A percentile compares a stretch with the other conserved stretches of the same genome.
Evolutionary conservation across 2,888 invertebrate genomes (phyloP).

Genomic region (Lamproptera curius): DNA sequence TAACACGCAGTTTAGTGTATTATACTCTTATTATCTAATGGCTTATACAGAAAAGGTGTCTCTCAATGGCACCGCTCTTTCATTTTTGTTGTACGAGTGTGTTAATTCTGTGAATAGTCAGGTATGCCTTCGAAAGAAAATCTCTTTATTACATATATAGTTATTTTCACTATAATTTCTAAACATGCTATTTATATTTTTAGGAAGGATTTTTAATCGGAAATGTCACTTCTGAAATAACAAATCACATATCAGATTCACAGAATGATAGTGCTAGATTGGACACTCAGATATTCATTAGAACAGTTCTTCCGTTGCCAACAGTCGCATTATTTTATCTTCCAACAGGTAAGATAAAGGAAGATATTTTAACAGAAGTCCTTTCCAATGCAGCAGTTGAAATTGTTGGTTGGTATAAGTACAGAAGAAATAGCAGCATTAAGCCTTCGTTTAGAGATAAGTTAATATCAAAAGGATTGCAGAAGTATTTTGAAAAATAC

Average conservation of each 20-base stretch:
- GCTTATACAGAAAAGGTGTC: constrained; percentile 74
- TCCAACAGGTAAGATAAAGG: constrained; percentile 76
- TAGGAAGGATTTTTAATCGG: constrained; percentile 83
- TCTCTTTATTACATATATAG: too few species aligned
- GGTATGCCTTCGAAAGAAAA: too few species aligned
- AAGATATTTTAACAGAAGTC: constrained; percentile 70
- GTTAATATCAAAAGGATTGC: constrained; percentile 80
- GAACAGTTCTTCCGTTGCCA: constrained; percentile 79
- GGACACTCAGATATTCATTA: constrained; percentile 80
- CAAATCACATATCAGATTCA: constrained; percentile 83
- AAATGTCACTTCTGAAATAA: constrained; percentile 79
- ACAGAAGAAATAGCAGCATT: constrained; percentile 72
- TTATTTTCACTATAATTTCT: constrained; percentile 6
- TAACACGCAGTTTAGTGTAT: constrained; percentile 7
- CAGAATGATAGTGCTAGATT: constrained; percentile 80
- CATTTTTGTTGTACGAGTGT: constrained; percentile 83
- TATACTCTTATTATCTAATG: constrained; percentile 34
- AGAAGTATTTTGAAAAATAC: constrained; percentile 74
- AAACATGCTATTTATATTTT: constrained; percentile 25
- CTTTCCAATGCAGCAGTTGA: constrained; percentile 72
- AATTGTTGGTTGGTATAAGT: constrained; percentile 84
- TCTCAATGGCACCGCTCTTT: constrained; percentile 80
- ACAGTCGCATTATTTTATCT: constrained; percentile 77
- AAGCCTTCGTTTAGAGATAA: constrained; percentile 81
- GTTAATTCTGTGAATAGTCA: constrained; percentile 78